Conservation (phyloP, 1,140 invertebrate species). For the Cydia pomonella region DNA sequence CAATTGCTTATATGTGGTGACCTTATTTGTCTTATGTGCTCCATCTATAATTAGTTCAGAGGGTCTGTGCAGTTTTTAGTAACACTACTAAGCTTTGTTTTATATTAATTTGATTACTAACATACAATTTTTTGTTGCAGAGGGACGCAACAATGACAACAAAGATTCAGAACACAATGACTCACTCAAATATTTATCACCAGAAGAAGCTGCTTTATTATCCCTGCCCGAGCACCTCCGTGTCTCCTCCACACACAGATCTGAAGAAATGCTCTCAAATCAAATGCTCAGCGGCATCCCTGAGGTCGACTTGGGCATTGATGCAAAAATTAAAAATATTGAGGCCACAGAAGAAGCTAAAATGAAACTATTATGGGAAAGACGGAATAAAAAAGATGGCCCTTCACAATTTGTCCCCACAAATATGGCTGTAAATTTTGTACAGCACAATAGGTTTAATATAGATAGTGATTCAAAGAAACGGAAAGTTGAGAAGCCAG, state of each 20-base stretch:
- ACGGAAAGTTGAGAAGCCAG: slow-evolving; percentile 77
- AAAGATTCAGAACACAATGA: slow-evolving; percentile 71
- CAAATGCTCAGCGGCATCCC: slow-evolving; percentile 99
- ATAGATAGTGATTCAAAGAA: slow-evolving; percentile 77
- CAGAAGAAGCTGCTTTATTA: slow-evolving; percentile 92
- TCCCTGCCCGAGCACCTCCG: slow-evolving; percentile 93
- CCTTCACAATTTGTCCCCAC: slow-evolving; percentile 98
- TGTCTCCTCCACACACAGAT: slow-evolving; percentile 89
- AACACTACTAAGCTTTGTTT: too few relatives aligned
- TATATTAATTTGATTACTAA: slow-evolving; percentile 17
- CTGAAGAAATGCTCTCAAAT: slow-evolving; percentile 99
- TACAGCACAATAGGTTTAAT: slow-evolving; percentile 91
- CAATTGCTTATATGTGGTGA: too few relatives aligned
- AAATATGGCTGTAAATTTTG: slow-evolving; percentile 99
- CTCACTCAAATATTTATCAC: slow-evolving; percentile 87
- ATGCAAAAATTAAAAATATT: slow-evolving; percentile 98
- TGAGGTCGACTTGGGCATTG: slow-evolving; percentile 99
- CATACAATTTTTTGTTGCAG: slow-evolving; percentile 54
- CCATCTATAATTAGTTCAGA: too few relatives aligned
- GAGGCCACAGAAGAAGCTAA: slow-evolving; percentile 99
- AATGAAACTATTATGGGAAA: slow-evolving; percentile 93
- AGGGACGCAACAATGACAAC: slow-evolving; percentile 60
- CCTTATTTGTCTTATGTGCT: too few relatives aligned
- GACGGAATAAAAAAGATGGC: slow-evolving; percentile 95
- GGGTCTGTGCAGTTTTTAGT: too few relatives aligned